Base-by-base conservation (phyloP, 2,113 vertebrate genomes). In the Pogonocichla stellata region DNA sequence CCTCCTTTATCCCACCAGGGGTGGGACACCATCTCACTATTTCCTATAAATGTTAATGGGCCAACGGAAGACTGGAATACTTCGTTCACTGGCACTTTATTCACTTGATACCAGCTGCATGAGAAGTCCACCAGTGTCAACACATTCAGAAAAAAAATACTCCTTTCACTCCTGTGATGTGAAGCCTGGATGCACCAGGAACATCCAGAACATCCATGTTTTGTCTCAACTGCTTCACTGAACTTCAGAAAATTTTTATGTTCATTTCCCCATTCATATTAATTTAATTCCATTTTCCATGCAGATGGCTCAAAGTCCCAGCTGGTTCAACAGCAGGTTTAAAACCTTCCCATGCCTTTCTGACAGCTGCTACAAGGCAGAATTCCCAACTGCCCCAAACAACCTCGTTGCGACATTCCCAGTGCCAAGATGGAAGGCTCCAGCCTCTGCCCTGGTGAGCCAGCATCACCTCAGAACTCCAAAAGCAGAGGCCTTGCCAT, bases 321-420 rank as follows among this genome's bases (percentile, higher is more conserved):
- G 33, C 6, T 70, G 20, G 15, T 67, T 79, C 81, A 51, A 65
- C 19, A 82, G 29, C 7, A 64, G 45, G 11, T 77, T 79, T 40
- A 33, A 75, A 82, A 47, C 11, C 48, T 72, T 67, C 1, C 0
- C 26, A 2, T 14, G 23, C 38, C 51, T 18, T 5, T 54, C 42
- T 64, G 66, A 51, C 20, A 53, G 40, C 40, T 86, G 61, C 74
- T 66, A 40, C 12, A 6, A 7, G 17, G 50, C 7, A 71, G 18
- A 29, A n/a, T 83, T 92, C 56, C 67, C 33, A 24, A 26, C 5
- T 71, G 26, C 34, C 38, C 16, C 34, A 47, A 42, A 38, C 0
- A 0, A 43, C 14, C 14, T n/a, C n/a, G 14, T 9, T 2, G 2
- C 23, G 31, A 14, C 57, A 61, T 19, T 19, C 53, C 42, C 61